These are phyloP conservation scores for Bruchidius siliquastri DNA, from an alignment of 2,888 invertebrate species.

Conservation along the genomic window DNA sequence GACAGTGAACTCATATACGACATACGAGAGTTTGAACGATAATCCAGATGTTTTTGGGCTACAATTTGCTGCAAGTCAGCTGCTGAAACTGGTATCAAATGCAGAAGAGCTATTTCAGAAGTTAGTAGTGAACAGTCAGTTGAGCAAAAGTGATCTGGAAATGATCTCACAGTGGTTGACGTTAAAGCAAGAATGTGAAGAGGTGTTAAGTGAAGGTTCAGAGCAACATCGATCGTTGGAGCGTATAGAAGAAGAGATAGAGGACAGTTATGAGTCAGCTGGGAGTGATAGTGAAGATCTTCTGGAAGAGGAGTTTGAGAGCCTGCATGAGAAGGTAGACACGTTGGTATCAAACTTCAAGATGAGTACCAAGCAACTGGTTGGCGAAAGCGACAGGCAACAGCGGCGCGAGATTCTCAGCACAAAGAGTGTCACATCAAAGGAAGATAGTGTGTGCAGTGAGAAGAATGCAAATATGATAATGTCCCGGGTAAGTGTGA, in stretches of 20 bases:
- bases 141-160: constrained; percentile 68
- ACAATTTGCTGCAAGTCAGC: constrained; percentile 78
- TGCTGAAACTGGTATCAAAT: constrained; percentile 77
- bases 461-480: not conserved
- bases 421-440: not conserved
- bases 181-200: constrained; percentile 82
- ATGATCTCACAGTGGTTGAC: constrained; percentile 80
- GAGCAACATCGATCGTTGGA: constrained; percentile 52
- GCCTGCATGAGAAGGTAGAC: constrained; percentile 66
- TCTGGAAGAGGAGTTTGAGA: constrained; percentile 60
- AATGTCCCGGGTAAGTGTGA: not conserved
- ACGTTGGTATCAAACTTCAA: constrained; percentile 68
- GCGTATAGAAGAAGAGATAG: constrained; percentile 52
- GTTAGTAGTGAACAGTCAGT: constrained; percentile 63
- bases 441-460: not conserved
- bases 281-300: constrained; percentile 33
- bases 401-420: not conserved
- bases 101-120: constrained; percentile 80
- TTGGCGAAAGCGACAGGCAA: constrained; percentile 43
- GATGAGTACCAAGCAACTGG: constrained; percentile 64
- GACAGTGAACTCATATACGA: constrained; percentile 60
- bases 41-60: constrained; percentile 60
- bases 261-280: constrained; percentile 30
- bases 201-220: constrained; percentile 63
- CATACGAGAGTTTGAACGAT: constrained; percentile 34